phyloP scores from a whole-genome alignment of 2,888 invertebrate species.

The Acanthosoma haemorrhoidale region DNA sequence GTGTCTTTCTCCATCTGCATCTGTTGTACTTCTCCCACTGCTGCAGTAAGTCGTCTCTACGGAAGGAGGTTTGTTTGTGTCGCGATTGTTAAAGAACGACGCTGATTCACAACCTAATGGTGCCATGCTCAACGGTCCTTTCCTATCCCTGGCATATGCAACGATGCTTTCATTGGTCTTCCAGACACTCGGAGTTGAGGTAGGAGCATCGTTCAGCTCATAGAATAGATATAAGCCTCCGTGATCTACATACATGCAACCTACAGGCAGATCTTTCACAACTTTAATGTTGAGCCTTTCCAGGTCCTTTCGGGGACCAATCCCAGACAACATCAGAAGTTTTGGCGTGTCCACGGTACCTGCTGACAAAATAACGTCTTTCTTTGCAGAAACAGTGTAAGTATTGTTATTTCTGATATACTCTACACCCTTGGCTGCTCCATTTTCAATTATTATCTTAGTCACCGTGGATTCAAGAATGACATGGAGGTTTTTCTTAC shows the following conservation, averaged over 20 bases:
- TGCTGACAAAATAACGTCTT: conserved; percentile 45
- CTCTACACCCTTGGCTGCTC: conserved; percentile 55
- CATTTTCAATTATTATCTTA: conserved; percentile 41
- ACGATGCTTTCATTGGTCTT: conserved; percentile 44
- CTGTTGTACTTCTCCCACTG: not conserved
- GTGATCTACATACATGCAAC: conserved; percentile 41
- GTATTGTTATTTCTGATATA: conserved; percentile 51
- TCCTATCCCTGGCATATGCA: conserved; percentile 48
- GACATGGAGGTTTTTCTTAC: conserved; percentile 43
- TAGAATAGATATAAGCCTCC: conserved; percentile 29
- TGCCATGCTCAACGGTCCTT: conserved; percentile 48
- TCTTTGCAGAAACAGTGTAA: conserved; percentile 52
- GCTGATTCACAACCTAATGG: conserved; percentile 47
- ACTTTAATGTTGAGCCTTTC: conserved; percentile 36
- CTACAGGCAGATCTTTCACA: conserved; percentile 39
- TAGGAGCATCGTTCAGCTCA: conserved; percentile 14
- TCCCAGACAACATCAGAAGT: conserved; percentile 41
- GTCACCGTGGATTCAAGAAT: conserved; percentile 42
- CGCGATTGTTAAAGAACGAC: conserved; percentile 53
- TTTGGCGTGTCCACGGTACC: conserved; percentile 40
- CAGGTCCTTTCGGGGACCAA: conserved; percentile 41
- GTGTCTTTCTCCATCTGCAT: not conserved
- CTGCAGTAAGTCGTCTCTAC: conserved; percentile 42
- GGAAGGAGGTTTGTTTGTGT: conserved; percentile 44
- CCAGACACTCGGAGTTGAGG: conserved; percentile 42